Conservation (phyloP, 2,113 vertebrate genomes). For the Chitala chitala region DNA sequence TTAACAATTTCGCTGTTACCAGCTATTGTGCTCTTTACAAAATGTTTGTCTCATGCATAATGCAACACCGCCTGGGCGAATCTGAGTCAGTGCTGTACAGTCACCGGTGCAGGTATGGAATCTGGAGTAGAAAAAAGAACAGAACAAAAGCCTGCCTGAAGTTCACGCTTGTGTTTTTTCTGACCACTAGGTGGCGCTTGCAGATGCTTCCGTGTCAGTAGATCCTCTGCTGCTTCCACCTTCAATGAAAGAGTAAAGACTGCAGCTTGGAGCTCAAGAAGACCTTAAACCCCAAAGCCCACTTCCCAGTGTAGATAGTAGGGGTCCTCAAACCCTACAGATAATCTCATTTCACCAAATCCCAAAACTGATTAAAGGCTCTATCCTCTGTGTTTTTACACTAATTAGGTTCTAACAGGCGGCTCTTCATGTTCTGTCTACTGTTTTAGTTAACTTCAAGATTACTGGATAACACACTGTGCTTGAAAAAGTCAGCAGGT, state of each 20-base stretch:
- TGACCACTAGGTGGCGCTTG: constrained; percentile 12
- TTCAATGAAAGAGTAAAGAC: not conserved
- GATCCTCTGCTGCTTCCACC: not conserved
- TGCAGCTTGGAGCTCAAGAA: constrained; percentile 26
- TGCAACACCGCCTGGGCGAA: too few species aligned
- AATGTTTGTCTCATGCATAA: too few species aligned
- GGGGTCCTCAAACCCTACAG: constrained; percentile 34
- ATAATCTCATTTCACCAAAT: constrained; percentile 50
- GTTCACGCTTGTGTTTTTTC: too few species aligned
- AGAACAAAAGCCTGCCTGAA: too few species aligned
- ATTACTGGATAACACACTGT: not conserved
- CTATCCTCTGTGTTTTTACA: constrained; percentile 29
- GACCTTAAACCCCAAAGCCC: not conserved
- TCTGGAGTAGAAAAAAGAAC: too few species aligned
- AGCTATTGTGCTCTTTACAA: too few species aligned
- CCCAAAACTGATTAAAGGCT: constrained; percentile 47
- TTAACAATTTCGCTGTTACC: too few species aligned
- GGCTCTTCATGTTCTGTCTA: not conserved
- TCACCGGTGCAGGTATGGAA: too few species aligned
- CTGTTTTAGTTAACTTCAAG: constrained; percentile 1
- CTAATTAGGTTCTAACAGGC: constrained; percentile 46
- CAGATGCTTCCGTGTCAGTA: not conserved
- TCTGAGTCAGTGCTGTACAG: too few species aligned
- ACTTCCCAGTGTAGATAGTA: constrained; percentile 40
- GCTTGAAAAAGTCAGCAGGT: not conserved